Base-by-base conservation (phyloP, 92 coral and sea anemone genomes). In the Epizoanthus stellaris region DNA sequence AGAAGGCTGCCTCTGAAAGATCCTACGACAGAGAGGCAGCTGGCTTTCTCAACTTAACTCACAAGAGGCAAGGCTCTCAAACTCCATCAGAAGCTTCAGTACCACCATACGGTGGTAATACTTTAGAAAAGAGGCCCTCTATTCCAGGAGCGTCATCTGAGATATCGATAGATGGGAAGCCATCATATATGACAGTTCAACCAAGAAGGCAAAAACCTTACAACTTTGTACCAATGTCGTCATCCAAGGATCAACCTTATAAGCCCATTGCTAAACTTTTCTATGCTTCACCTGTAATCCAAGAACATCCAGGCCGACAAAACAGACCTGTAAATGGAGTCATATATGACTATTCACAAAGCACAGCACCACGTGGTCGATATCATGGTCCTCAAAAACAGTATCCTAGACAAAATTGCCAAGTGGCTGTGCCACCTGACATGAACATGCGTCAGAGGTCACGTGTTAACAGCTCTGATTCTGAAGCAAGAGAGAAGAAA, bases 71-170 rank as follows among this genome's bases (percentile, higher is more conserved):
- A 45, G 82, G 89, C 39, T 94, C 98, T 0, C 88, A 95, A 82
- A 91, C 98, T 38, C 90, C 94, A 2, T 94, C 98, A 11, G 98
- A 93, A 39, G 94, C 81, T 20, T 92, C 98, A 0, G 86, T 88
- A 34, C 92, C 95, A 52, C 77, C 59, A 4, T 43, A 74, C 25
- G 7, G 11, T 34, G 11, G 11, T 23, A 65, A 60, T 40, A 45
- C 85, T 39, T 25, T 73, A 25, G 75, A 86, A 36, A 70, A 81
- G 45, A 85, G 93, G 58, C 91, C 93, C 21, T 92, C 98, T 2
- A 74, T 91, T 67, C 95, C 91, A 56, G 95, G 98, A 34, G 94
- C 95, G 2, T 83, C 94, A 0, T 89, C 90, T 4, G 89, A 89
- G 47, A 70, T 88, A 12, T 89, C 92, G 23, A 88, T 85, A 17